These are phyloP conservation scores for Platalea minor DNA, from an alignment of 2,797 vertebrate species.

Conservation along the genomic window DNA sequence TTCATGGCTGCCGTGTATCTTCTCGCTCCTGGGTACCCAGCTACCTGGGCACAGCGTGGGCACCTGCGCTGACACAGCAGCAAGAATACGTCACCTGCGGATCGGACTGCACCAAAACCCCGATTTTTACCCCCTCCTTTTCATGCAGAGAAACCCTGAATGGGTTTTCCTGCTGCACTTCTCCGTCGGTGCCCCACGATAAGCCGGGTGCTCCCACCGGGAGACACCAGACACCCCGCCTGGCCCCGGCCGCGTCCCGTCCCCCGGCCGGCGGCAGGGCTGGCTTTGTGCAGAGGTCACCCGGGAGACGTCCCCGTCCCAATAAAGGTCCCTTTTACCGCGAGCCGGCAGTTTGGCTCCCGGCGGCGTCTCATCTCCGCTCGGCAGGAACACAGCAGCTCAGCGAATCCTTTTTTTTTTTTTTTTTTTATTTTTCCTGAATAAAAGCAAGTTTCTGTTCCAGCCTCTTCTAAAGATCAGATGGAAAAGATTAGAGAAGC, in stretches of 20 bases:
- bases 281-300: conserved; percentile 39
- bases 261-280: background rate
- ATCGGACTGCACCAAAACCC: accelerated
- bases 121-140: accelerated
- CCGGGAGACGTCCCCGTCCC: background rate
- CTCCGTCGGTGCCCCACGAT: background rate
- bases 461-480: background rate
- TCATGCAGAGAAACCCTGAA: accelerated
- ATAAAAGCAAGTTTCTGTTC: background rate
- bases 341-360: background rate
- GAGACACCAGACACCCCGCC: background rate
- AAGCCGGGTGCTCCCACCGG: background rate
- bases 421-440: background rate
- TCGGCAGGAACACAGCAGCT: background rate
- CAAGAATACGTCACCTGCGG: accelerated
- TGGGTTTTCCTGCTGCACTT: accelerated
- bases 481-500: background rate
- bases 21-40: background rate
- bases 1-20: background rate
- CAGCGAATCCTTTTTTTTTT: background rate
- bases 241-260: background rate
- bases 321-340: conserved; percentile 4
- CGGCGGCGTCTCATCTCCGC: background rate
- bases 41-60: background rate
- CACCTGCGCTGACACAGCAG: background rate